Evolutionary conservation across 2,888 invertebrate genomes (phyloP).

Genomic region (Chydorus sphaericus): DNA sequence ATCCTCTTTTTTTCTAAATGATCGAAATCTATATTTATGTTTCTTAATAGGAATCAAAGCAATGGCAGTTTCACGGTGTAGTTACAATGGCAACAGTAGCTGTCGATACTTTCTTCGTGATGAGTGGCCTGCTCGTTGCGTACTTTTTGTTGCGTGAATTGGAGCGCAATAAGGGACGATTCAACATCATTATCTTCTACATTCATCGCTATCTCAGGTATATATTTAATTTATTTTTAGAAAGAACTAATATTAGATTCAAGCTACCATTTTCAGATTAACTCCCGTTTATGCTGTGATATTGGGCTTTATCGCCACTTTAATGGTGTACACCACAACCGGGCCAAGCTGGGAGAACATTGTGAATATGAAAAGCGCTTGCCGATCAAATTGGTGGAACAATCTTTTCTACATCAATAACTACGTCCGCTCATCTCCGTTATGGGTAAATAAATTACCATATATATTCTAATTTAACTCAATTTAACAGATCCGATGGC

Average conservation of each 20-base stretch:
- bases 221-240: neutral
- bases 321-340: constrained; percentile 48
- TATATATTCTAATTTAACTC: neutral
- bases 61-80: constrained; percentile 43
- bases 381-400: constrained; percentile 53
- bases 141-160: constrained; percentile 6
- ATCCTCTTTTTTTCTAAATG: neutral
- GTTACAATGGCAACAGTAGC: constrained; percentile 80
- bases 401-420: constrained; percentile 44
- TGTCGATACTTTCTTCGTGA: constrained; percentile 74
- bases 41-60: neutral
- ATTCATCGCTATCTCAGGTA: constrained; percentile 23
- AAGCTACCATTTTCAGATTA: constrained; percentile 36
- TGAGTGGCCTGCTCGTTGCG: constrained; percentile 31
- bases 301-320: constrained; percentile 55
- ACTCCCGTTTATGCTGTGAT: constrained; percentile 59
- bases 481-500: too few relatives aligned
- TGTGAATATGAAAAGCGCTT: constrained; percentile 47
- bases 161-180: constrained; percentile 1
- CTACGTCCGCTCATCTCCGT: neutral
- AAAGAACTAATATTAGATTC: neutral
- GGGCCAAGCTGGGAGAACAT: constrained; percentile 62
- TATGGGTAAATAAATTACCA: neutral
- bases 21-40: neutral
- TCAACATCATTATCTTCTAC: constrained; percentile 6